Base-by-base conservation (phyloP, 2,888 invertebrate genomes). In the Branchinecta sandiegonensis region DNA sequence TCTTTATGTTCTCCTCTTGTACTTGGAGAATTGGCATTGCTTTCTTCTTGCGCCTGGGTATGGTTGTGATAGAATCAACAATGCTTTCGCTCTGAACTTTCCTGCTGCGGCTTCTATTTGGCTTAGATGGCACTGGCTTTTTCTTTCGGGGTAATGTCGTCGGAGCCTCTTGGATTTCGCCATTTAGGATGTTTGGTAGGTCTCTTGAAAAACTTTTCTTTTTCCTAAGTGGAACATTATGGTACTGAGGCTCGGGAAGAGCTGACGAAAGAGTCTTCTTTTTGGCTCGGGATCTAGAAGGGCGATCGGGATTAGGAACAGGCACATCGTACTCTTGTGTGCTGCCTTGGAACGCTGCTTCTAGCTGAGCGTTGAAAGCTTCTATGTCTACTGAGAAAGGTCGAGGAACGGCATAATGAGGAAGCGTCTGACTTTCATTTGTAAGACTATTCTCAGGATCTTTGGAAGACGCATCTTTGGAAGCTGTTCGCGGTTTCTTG, bases 201-300 rank as follows among this genome's bases (percentile, higher is more conserved):
- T 23, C 47, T 13, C 46, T 66, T 47, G 66, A 66, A 66, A 14
- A 66, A 17, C 47, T 66, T 47, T 23, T 66, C 66, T 17, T 66
- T 66, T 47, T 56, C 9, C 56, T 10, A 14, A 56, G 10, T 56
- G 56, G 56, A 8, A 56, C 17, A 17, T 56, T 56, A 8, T 56
- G 56, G 9, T 56, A 56, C n/a, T 14, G n/a, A 56, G n/a, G 14
- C 1, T n/a, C 17, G 1, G 8, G n/a, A n/a, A 17, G n/a, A 14
- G 56, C n/a, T 17, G 17, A 9, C 8, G 17, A 8, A 56, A 17
- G 14, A 56, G 56, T 56, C 17, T 66, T 48, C 50, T 69, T 68
- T 47, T 48, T 68, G 11, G 67, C 37, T 13, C 67, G 46, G 23
- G 69, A 68, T 48, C 69, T 66, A 48, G 48, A 69, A n/a, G 69